phyloP scores from a whole-genome alignment of 2,113 vertebrate species.

The Pterocles gutturalis region DNA sequence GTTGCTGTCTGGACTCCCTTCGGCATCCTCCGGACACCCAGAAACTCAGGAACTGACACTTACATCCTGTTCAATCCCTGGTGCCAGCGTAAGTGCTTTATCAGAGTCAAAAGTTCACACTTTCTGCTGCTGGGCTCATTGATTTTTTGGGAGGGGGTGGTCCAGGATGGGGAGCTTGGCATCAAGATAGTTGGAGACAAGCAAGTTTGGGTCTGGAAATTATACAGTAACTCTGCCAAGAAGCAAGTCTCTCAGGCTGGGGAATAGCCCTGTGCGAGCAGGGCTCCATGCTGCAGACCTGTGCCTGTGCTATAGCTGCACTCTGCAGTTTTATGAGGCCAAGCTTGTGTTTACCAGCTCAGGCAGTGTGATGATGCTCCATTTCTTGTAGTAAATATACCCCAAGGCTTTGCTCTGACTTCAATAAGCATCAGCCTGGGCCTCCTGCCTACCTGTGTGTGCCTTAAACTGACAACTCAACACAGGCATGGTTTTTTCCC shows the following conservation, averaged over 20 bases:
- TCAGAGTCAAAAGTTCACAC: background rate
- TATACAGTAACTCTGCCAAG: background rate
- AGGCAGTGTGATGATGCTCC: fast-evolving
- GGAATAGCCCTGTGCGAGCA: background rate
- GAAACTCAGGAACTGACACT: constrained; percentile 74
- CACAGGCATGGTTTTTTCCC: fast-evolving
- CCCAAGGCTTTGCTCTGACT: background rate
- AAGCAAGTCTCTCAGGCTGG: background rate
- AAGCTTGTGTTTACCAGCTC: background rate
- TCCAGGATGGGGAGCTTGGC: background rate
- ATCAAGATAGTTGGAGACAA: background rate
- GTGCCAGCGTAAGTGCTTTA: constrained; percentile 80
- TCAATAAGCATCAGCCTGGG: background rate
- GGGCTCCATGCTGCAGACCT: background rate
- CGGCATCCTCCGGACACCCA: constrained; percentile 86
- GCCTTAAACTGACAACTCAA: background rate
- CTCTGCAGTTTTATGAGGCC: background rate
- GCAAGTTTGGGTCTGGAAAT: background rate
- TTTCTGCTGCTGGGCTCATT: background rate
- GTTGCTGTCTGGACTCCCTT: constrained; percentile 88
- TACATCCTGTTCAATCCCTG: constrained; percentile 97
- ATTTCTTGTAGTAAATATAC: background rate
- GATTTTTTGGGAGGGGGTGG: background rate
- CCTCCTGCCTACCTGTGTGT: background rate
- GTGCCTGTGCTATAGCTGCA: background rate